phyloP scores from a whole-genome alignment of 2,797 vertebrate genomes.

The Lepidocolaptes lacrymiger region DNA sequence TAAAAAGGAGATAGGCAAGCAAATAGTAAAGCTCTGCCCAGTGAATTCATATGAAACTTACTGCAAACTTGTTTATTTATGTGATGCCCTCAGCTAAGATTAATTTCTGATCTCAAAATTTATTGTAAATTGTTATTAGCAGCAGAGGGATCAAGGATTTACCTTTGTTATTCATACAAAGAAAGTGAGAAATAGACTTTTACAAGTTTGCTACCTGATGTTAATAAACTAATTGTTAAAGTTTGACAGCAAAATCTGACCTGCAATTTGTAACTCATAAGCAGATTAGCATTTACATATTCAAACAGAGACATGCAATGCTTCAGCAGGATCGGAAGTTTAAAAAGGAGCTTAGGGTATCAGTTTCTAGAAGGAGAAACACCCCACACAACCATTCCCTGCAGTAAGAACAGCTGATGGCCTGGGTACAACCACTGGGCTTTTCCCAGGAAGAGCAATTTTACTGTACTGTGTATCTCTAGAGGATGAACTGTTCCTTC shows the following conservation, averaged over 20 bases:
- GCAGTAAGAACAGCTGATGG: background rate
- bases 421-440: background rate
- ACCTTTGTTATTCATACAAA: background rate
- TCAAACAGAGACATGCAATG: background rate
- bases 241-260: background rate
- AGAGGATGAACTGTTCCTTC: background rate
- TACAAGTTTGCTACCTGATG: background rate
- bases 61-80: background rate
- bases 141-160: background rate
- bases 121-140: background rate
- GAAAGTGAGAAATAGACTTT: background rate
- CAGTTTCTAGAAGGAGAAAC: background rate
- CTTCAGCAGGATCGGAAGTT: background rate
- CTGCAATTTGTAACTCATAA: background rate
- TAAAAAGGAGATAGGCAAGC: background rate
- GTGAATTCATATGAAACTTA: background rate
- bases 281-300: background rate
- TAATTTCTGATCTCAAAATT: background rate
- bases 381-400: background rate
- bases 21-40: background rate
- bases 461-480: background rate
- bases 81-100: background rate
- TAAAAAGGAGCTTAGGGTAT: background rate
- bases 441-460: background rate
- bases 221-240: background rate